A percentile compares a stretch with the other conserved stretches of the same genome.
These are phyloP conservation scores for Mastomys coucha DNA, from an alignment of 2,113 vertebrate species.

Conservation along the genomic window DNA sequence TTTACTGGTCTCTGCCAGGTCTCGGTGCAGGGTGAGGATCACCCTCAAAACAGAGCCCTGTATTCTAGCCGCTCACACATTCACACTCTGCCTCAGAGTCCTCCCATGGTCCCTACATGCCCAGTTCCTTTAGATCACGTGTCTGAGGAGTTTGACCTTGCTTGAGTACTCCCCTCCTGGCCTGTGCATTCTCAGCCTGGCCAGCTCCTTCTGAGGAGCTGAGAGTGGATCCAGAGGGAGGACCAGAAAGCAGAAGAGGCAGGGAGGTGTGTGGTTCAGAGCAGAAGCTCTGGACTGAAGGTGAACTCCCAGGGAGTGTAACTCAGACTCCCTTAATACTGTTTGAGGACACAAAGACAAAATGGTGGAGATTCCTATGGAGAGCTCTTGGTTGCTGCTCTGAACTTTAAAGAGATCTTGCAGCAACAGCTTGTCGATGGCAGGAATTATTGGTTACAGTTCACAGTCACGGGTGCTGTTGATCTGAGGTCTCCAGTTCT, in stretches of 20 bases:
- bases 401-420: neutral
- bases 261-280: neutral
- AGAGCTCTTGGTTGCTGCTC: too few species aligned
- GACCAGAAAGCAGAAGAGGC: neutral
- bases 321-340: neutral
- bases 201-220: accelerated
- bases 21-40: neutral
- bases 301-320: neutral
- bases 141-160: neutral
- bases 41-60: neutral
- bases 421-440: accelerated
- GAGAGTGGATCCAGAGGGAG: too few species aligned
- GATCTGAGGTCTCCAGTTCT: too few species aligned
- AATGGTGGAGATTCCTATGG: neutral
- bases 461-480: neutral
- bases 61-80: neutral
- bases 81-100: neutral
- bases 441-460: accelerated
- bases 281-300: neutral
- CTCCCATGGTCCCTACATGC: neutral
- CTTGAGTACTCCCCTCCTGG: neutral
- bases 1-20: neutral
- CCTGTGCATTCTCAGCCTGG: neutral
- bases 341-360: neutral
- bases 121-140: neutral